Conservation (phyloP, 1,140 invertebrate genomes). For the Leptinotarsa defecta region DNA sequence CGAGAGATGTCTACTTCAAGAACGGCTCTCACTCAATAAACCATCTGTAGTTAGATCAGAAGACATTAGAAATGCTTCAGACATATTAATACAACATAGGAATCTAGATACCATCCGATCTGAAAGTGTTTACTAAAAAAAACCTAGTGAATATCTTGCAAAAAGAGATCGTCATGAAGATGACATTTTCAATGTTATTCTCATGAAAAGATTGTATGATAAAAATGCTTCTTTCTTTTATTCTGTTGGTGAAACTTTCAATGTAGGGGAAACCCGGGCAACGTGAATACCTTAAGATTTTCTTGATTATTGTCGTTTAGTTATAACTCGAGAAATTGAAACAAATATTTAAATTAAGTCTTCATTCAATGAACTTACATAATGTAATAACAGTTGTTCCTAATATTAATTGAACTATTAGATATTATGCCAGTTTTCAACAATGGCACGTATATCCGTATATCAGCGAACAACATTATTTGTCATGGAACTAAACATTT, state of each 20-base stretch:
- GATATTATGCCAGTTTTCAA: too few species aligned
- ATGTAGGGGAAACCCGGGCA: background rate
- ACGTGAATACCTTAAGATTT: too few species aligned
- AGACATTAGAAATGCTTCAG: background rate
- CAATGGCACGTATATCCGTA: too few species aligned
- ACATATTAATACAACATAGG: background rate
- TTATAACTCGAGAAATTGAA: too few species aligned
- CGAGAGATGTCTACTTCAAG: too few species aligned
- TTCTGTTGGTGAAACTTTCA: background rate
- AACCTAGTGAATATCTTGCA: background rate
- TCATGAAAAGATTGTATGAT: background rate
- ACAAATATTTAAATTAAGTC: too few species aligned
- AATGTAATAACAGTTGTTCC: too few species aligned
- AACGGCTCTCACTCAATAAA: background rate
- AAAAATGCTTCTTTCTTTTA: background rate
- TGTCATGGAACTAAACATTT: too few species aligned
- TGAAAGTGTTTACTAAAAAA: background rate
- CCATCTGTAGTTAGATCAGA: background rate
- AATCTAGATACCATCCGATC: background rate
- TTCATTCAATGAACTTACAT: too few species aligned
- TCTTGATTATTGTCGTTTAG: too few species aligned
- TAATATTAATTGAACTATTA: too few species aligned
- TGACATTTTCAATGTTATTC: background rate
- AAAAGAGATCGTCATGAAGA: background rate
- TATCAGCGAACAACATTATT: too few species aligned